Base-by-base conservation (phyloP, 2,113 vertebrate genomes). In the Leptodactylus fuscus region DNA sequence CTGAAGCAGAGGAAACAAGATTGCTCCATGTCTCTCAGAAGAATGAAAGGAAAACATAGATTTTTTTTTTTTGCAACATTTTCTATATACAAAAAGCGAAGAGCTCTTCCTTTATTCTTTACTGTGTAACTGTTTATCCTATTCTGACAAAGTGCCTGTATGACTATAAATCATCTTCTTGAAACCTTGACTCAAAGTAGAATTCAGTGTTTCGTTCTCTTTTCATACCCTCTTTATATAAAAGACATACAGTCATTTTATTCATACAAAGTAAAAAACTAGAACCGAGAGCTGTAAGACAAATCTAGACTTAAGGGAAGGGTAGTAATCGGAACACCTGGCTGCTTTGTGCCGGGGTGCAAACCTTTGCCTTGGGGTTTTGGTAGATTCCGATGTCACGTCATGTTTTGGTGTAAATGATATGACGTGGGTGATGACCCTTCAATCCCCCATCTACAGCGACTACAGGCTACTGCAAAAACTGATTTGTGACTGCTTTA, bases 1-100 rank as follows among this genome's bases (percentile, higher is more conserved):
- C 36, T 38, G 34, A 18, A 71, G 34, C 36, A 71, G 34, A 24
- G 16, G 22, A 73, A 73, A 24, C 22, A 24, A 73, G n/a, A 46
- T 73, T 73, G 38, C 38, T 15, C 11, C 10, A 46, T 73, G 70
- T 44, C 36, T 44, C 34, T n/a, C 20, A 4, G 3, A 71, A 71
- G 36, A 71, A 73, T 11, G 38, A 69, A 73, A 73, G 38, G 36
- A 70, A 46, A 73, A n/a, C 36, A 71, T 46, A 5, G 70, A 73
- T 73, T 73, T 46, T 44, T 73, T 46, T 44, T 24, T 24, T 70
- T 70, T 70, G 29, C 24, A 34, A 67, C 18, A 22, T 34, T 36
- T 38, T 38, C 20, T 24, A 44, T 73, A 73, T 2, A 38, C 20
- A 41, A 41, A 10, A 71, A 71, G 36, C 4, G 5, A 12, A n/a